Base-by-base conservation (phyloP, 2,888 invertebrate genomes). In the Cynaeus angustus region DNA sequence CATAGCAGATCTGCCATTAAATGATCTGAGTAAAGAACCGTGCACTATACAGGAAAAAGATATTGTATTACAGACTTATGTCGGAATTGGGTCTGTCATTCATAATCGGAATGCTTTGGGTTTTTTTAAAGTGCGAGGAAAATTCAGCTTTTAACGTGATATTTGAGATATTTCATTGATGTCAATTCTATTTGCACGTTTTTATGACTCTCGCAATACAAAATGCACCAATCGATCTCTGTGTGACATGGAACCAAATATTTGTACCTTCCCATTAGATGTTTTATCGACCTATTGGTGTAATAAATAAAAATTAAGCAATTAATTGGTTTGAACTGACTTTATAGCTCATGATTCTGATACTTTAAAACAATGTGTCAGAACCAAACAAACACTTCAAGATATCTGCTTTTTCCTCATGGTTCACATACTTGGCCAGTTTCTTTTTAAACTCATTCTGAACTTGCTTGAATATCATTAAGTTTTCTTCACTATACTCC, bases 71-170 rank as follows among this genome's bases (percentile, higher is more conserved):
- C 92, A 94, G 81, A 94, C 92, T 82, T 96, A 95, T 80, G 88
- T 94, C 9, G 94, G 94, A 3, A 84, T 95, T 41, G 90, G 92
- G 7, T 94, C 95, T 1, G 84, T 95, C 45, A 88, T 96, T 4
- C 93, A 94, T 82, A 96, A 96, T 85, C 92, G 94, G 79, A 92
- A 93, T 75, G 89, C 91, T 74, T 87, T 96, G 82, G 96, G 96
- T 1, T 96, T 94, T 86, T 95, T 94, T 85, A 94, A 94, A 86
- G 93, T 94, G 70, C 88, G 95, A 75, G 94, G 95, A 75, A 94
- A 93, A 83, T 91, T 95, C 81, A 94, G 95, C 83, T 94, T 94
- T 83, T 94, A 91, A 59, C 71, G 62, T 65, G 68, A 64, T 67
- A 70, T 53, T 52, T 13, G 46, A 21, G 21, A 70, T 65, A 65